Evolutionary conservation across 2,113 vertebrate genomes (phyloP).

Genomic region (Apteryx mantelli): DNA sequence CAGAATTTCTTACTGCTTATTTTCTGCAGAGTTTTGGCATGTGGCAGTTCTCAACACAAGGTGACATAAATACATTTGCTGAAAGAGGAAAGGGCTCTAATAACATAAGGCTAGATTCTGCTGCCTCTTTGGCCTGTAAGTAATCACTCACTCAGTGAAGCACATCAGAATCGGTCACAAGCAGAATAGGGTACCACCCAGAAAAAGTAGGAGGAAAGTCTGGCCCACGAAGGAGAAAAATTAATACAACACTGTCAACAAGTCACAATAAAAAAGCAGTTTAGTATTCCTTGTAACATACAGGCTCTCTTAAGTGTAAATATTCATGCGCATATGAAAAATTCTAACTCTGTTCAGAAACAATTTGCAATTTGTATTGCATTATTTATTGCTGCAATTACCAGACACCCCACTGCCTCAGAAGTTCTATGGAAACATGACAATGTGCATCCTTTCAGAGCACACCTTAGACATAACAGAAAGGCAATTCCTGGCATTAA

Average conservation of each 20-base stretch:
- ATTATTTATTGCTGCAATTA: not conserved
- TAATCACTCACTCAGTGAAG: not conserved
- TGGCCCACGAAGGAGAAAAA: not conserved
- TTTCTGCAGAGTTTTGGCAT: not conserved
- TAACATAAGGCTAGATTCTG: not conserved
- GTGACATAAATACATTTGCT: too few species aligned
- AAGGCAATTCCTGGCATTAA: not conserved
- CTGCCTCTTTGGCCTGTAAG: not conserved
- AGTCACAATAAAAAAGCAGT: slow-evolving; percentile 17
- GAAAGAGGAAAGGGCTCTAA: not conserved
- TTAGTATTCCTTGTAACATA: not conserved
- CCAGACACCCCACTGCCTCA: not conserved
- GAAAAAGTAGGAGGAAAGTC: not conserved
- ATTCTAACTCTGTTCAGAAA: not conserved
- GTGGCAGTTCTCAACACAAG: not conserved
- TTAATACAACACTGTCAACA: not conserved
- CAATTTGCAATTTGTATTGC: not conserved
- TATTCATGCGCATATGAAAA: slow-evolving; percentile 38
- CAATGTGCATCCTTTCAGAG: not conserved
- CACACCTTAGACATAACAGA: not conserved
- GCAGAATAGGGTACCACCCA: not conserved
- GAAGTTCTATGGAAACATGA: not conserved
- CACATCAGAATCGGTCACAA: not conserved
- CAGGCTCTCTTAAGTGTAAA: slow-evolving; percentile 8
- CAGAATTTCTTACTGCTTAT: not conserved